Percentiles rank a stretch among this genome's conserved stretches.
phyloP scores from a whole-genome alignment of 2,113 vertebrate species.

The Macquaria ambigua region DNA sequence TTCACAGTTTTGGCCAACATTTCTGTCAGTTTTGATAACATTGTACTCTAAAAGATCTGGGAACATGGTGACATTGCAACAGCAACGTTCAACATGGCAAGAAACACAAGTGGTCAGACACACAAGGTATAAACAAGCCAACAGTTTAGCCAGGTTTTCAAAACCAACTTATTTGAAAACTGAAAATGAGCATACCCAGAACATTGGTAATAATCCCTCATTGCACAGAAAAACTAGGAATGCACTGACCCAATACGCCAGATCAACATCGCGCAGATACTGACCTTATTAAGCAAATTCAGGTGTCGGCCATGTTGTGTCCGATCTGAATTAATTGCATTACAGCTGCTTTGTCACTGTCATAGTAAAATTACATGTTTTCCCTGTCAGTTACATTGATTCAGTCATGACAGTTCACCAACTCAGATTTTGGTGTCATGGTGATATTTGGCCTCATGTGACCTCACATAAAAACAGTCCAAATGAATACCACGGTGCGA shows the following conservation, averaged over 20 bases:
- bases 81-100: neutral
- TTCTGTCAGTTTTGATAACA: too few relatives aligned
- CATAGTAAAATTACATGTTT: neutral
- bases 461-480: neutral
- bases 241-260: neutral
- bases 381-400: neutral
- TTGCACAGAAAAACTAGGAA: neutral
- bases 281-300: neutral
- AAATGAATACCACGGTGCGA: too few relatives aligned
- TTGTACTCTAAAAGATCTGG: too few relatives aligned
- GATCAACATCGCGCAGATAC: neutral
- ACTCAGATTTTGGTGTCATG: neutral
- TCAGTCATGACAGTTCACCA: neutral
- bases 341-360: neutral
- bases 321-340: neutral
- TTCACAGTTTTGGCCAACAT: too few relatives aligned
- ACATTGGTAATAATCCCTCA: neutral
- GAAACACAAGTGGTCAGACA: neutral
- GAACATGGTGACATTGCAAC: neutral
- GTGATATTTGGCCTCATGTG: neutral
- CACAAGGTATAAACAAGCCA: neutral
- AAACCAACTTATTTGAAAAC: neutral
- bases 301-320: neutral
- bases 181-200: neutral
- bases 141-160: neutral